These are phyloP conservation scores for Tylochromis polylepis DNA, from an alignment of 2,113 vertebrate species.

Conservation along the genomic window DNA sequence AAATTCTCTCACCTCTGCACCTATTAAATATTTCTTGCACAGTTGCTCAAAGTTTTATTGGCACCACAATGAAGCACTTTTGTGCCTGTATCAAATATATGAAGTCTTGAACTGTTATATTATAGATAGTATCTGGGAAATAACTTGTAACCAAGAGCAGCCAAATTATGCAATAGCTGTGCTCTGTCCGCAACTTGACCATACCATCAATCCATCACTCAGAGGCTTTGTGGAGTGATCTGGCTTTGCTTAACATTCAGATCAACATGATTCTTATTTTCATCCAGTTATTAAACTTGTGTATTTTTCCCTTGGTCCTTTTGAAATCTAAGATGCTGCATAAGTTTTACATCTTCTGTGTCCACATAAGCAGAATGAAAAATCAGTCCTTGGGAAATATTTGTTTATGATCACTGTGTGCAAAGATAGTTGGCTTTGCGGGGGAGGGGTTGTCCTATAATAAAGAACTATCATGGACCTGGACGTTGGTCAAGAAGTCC, in stretches of 20 bases:
- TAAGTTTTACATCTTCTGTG: background rate
- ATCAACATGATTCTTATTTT: background rate
- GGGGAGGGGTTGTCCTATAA: background rate
- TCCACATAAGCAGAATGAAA: background rate
- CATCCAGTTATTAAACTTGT: background rate
- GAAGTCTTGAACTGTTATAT: background rate
- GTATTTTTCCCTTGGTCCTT: background rate
- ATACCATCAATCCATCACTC: background rate
- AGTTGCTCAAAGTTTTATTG: background rate
- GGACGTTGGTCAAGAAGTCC: background rate
- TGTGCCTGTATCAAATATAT: background rate
- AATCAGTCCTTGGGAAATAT: background rate
- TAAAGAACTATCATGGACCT: background rate
- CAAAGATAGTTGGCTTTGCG: constrained; percentile 10
- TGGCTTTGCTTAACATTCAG: background rate
- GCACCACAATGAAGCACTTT: background rate
- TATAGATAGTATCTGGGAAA: background rate
- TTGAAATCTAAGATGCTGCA: constrained; percentile 28
- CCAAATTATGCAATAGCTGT: background rate
- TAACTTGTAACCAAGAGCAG: background rate
- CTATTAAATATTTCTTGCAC: background rate
- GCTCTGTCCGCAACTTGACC: background rate
- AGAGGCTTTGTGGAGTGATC: background rate
- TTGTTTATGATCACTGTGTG: constrained; percentile 38
- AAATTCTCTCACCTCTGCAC: constrained; percentile 1